Conservation (phyloP, 2,113 vertebrate species). For the Lagopus muta region DNA sequence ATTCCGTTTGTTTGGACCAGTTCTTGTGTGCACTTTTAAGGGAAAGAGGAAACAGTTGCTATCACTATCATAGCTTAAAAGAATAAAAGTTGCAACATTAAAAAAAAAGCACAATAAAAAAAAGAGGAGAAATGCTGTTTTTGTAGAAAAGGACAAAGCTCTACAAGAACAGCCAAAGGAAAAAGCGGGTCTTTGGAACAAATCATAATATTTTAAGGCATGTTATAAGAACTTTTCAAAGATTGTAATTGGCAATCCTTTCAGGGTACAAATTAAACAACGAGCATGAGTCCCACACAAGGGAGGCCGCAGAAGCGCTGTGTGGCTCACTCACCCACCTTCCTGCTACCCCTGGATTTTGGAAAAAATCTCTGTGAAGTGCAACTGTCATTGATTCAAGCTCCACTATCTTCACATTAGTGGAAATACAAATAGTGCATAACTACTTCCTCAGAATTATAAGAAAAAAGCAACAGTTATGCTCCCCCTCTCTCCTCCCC, state of each 20-base stretch:
- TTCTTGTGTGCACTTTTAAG: constrained; percentile 18
- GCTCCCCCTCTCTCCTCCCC: not conserved
- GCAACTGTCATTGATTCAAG: constrained; percentile 69
- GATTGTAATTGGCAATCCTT: constrained; percentile 65
- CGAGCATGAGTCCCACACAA: constrained; percentile 1
- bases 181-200: constrained; percentile 83
- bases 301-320: not conserved
- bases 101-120: not conserved
- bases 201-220: constrained; percentile 85
- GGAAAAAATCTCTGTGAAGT: constrained; percentile 42
- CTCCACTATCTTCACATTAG: constrained; percentile 49
- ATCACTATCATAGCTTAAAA: constrained; percentile 69
- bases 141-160: constrained; percentile 68
- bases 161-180: constrained; percentile 75
- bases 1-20: constrained; percentile 40
- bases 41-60: constrained; percentile 72
- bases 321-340: not conserved
- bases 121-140: constrained; percentile 40
- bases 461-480: constrained; percentile 8
- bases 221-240: constrained; percentile 76
- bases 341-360: constrained; percentile 26
- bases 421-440: constrained; percentile 66
- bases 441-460: constrained; percentile 59
- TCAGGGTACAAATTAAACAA: constrained; percentile 63
- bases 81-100: constrained; percentile 63